Conservation (phyloP, 1,140 invertebrate species). For the Micrasema minimum region DNA sequence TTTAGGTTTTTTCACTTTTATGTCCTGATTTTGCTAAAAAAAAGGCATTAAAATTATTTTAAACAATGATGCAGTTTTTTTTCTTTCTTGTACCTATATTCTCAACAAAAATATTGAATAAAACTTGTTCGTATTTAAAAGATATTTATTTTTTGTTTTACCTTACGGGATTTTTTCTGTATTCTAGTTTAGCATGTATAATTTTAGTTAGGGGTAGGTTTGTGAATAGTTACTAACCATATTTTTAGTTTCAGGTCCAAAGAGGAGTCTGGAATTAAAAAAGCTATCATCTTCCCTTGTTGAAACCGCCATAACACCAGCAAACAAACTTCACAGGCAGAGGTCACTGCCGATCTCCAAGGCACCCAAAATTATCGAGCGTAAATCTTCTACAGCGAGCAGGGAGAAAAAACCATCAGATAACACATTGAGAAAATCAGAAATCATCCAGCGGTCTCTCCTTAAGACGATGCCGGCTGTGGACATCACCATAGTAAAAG, state of each 20-base stretch:
- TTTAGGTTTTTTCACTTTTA: too few species aligned
- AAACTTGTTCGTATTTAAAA: too few species aligned
- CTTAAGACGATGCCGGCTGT: constrained; percentile 12
- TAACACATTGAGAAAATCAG: constrained; percentile 13
- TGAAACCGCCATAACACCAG: not conserved
- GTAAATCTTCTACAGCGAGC: constrained; percentile 8
- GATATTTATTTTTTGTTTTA: too few species aligned
- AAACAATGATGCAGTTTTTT: too few species aligned
- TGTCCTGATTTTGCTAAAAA: too few species aligned
- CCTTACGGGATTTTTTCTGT: too few species aligned
- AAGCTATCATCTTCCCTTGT: not conserved
- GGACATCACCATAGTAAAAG: constrained; percentile 14
- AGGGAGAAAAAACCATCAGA: constrained; percentile 3
- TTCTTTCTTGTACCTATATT: too few species aligned
- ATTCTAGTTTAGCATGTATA: too few species aligned
- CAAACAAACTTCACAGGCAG: not conserved
- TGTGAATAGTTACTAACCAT: constrained; percentile 4
- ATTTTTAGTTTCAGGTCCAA: not conserved
- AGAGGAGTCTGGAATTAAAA: not conserved
- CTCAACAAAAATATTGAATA: too few species aligned
- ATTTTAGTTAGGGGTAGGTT: too few species aligned
- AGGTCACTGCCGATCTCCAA: too few species aligned
- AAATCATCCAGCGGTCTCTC: constrained; percentile 28
- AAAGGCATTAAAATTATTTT: too few species aligned
- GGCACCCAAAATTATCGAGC: not conserved